Base-by-base conservation (phyloP, 2,797 vertebrate species). In the Tapera naevia region DNA sequence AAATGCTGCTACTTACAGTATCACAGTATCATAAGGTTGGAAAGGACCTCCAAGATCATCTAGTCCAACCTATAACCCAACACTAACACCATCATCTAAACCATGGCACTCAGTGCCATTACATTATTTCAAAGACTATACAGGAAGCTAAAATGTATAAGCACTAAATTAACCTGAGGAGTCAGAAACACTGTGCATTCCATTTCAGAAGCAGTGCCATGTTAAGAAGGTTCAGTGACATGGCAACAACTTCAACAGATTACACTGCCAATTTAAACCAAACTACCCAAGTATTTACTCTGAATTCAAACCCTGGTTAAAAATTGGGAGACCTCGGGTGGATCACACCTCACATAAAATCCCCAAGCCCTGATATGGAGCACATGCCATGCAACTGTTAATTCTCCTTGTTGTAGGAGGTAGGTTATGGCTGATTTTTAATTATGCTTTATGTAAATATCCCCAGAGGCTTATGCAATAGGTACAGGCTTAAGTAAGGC, bases 401-500 rank as follows among this genome's bases (percentile, higher is more conserved):
- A 88, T 89, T 86, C 84, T 92, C 22, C 86, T 89, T 61, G 83
- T 95, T 71, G 92, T 61, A 96, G 93, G 72, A 96, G 91, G 82
- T 37, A 96, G 87, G 82, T 92, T 96, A 92, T 89, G 70, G 84
- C 94, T 93, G 76, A 96, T 88, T 95, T 91, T 95, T 96, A 95
- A 96, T 95, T 95, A 94, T 86, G 94, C 91, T 97, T 95, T 95
- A 96, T 92, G 94, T 95, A 96, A 96, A 96, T 96, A 96, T 94
- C 92, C 94, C 96, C 87, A 96, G 94, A 96, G 95, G 85, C 82
- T 97, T 96, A 94, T 91, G 94, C 95, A 96, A 95, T 72, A 96
- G 92, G 92, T 91, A 95, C n/a, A 93, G 80, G 92, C 86, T 96
- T 94, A 96, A 93, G 87, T 95, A 96, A 96, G 89, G 83, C 62